A percentile compares a stretch with the other conserved stretches of the same genome.
Conservation (phyloP, 53 echinoderm and acorn worm genomes). For the Astropecten irregularis region DNA sequence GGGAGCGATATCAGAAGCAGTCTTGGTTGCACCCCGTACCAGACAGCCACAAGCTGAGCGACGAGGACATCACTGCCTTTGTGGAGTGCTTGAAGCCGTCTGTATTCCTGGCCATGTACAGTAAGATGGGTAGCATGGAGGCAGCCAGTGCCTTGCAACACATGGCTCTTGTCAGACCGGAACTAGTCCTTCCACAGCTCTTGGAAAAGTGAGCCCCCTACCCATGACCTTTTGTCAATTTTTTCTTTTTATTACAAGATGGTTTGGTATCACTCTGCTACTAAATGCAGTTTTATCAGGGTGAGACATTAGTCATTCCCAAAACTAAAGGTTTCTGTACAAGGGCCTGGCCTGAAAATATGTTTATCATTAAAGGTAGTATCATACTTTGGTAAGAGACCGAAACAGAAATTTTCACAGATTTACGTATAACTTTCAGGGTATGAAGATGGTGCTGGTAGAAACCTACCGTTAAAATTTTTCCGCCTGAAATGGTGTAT, state of each 20-base stretch:
- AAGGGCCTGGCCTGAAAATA: no score
- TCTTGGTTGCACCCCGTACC: slow-evolving; percentile 78
- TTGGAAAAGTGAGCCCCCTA: slow-evolving; percentile 87
- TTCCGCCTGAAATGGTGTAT: no score
- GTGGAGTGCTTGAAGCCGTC: slow-evolving; percentile 85
- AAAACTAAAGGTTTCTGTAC: no score
- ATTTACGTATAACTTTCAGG: no score
- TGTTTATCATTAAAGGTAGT: no score
- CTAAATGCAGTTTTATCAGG: neutral
- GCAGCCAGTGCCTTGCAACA: slow-evolving; percentile 86
- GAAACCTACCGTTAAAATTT: no score
- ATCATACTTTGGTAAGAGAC: no score
- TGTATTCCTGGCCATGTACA: slow-evolving; percentile 91
- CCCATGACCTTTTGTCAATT: no score
- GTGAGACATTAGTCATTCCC: no score
- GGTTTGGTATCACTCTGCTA: neutral
- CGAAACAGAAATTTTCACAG: no score
- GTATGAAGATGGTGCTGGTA: no score
- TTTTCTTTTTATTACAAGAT: neutral
- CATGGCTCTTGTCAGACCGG: slow-evolving; percentile 84
- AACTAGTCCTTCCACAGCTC: slow-evolving; percentile 83
- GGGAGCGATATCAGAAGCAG: slow-evolving; percentile 86
- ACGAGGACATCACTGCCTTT: slow-evolving; percentile 89
- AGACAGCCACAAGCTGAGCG: slow-evolving; percentile 73
- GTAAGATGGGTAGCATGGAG: slow-evolving; percentile 93